Base-by-base conservation (phyloP, 1,140 invertebrate genomes). In the Olivierus martensii region DNA sequence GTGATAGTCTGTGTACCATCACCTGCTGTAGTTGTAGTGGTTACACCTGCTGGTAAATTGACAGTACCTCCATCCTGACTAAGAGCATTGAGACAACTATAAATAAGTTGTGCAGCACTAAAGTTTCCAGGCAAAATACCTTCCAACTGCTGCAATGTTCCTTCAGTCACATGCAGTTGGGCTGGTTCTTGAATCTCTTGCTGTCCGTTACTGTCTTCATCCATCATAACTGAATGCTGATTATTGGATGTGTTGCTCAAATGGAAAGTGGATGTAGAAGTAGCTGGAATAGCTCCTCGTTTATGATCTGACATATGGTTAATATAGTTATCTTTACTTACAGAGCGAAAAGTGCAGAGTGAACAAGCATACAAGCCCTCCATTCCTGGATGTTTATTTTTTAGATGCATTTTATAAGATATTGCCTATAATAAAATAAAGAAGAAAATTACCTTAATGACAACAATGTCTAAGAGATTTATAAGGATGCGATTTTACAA, bases 371-470 rank as follows among this genome's bases (percentile, higher is more conserved):
- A 71, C 37, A 79, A 62, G 18, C 77, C 76, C 15, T 69, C 69
- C 15, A 72, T 61, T 18, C 66, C 69, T 11, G 79, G 78, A 69
- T 83, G 81, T 60, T 78, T 79, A 49, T 71, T 75, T 54, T 72
- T 70, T 44, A 82, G 67, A 65, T 83, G 81, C 56, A 74, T 74
- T 65, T 82, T 82, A 55, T 79, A 77, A 28, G 79, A 77, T 48
- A 73, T 76, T 35, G 77, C 76, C 53, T 72, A 66, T 42, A 69
- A 47, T 14, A 18, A 19, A 41, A 51, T 36, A 28, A 21, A 42
- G 12, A 46, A 6, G 9, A 28, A 28, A 28, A 28, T 28, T 28
- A 28, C 9, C 9, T 28, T 28, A 28, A 28, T 28, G n/a, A n/a
- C n/a, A n/a, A n/a, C n/a, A n/a, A n/a, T n/a, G n/a, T n/a, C n/a